Conservation (phyloP, 2,113 vertebrate species). For the Centropus unirufus region DNA sequence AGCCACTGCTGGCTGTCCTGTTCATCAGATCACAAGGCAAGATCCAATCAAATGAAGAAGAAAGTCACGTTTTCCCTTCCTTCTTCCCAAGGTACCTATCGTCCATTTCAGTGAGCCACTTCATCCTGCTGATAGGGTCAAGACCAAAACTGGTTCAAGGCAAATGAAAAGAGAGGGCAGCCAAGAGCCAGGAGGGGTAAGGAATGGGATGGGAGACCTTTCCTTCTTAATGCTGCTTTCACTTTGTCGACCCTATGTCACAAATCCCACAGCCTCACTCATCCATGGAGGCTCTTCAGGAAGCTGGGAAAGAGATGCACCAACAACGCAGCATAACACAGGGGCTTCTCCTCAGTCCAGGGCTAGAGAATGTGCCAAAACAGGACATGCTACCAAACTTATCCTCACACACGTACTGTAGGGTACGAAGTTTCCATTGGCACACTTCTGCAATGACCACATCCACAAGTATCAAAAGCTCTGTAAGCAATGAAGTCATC, state of each 20-base stretch:
- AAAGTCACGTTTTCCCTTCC: background rate
- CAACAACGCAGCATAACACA: background rate
- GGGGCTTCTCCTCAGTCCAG: background rate
- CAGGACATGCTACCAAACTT: background rate
- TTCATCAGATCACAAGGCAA: background rate
- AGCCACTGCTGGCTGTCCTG: background rate
- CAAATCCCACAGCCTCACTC: background rate
- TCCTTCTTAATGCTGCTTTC: background rate
- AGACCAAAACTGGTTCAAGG: background rate
- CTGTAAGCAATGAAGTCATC: constrained; percentile 26
- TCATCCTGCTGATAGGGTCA: background rate
- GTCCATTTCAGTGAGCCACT: background rate
- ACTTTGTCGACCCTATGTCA: background rate
- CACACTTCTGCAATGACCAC: constrained; percentile 11
- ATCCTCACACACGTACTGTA: accelerated
- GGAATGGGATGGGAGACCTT: background rate
- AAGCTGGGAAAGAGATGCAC: background rate
- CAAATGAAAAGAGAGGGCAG: background rate
- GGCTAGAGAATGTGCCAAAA: background rate
- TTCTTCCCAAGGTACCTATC: background rate
- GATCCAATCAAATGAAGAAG: background rate
- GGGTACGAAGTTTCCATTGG: constrained; percentile 44
- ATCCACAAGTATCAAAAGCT: constrained; percentile 16
- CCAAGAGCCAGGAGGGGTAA: background rate
- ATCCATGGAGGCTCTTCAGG: background rate